Conservation (phyloP, 2,113 vertebrate species). For the Xenopus tropicalis region UCB_Xtro_10.0 CM004444.2:177368001-177368500, state of each 20-base stretch:
- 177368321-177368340: slow-evolving; percentile 30
- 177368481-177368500: too few species aligned
- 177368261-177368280: slow-evolving; percentile 34
- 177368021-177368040: slow-evolving; percentile 18
- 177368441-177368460: neutral
- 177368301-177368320: slow-evolving; percentile 26
- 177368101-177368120: slow-evolving; percentile 25
- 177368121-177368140: slow-evolving; percentile 35
- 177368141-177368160: slow-evolving; percentile 31
- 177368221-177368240: slow-evolving; percentile 32
- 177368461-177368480: too few species aligned
- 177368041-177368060: slow-evolving; percentile 35
- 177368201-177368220: slow-evolving; percentile 39
- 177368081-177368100: slow-evolving; percentile 24
- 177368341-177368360: slow-evolving; percentile 36
- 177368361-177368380: neutral
- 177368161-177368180: slow-evolving; percentile 35
- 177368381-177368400: slow-evolving; percentile 20
- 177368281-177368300: slow-evolving; percentile 35
- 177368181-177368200: slow-evolving; percentile 33
- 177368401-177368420: too few species aligned
- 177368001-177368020: slow-evolving; percentile 8
- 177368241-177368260: slow-evolving; percentile 31
- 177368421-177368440: neutral
- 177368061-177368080: slow-evolving; percentile 23